These are phyloP conservation scores for Cosmia trapezina DNA, from an alignment of 2,888 invertebrate genomes.

Conservation along the genomic window DNA sequence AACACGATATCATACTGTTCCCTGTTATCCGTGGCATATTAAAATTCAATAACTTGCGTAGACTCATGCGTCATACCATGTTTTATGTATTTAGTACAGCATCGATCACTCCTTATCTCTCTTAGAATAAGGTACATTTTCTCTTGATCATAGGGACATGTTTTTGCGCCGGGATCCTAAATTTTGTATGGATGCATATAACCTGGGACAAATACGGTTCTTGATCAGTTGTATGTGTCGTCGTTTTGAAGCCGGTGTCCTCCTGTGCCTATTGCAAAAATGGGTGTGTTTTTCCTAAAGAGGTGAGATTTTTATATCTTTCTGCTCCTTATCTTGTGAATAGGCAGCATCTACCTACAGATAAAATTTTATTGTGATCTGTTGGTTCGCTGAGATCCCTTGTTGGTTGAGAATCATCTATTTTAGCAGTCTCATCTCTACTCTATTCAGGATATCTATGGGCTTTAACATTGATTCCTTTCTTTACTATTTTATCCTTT, in stretches of 20 bases:
- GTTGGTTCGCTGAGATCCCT: constrained; percentile 10
- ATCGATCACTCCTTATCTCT: constrained; percentile 68
- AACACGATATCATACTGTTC: constrained; percentile 61
- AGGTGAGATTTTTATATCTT: constrained; percentile 73
- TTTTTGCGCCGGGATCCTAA: constrained; percentile 69
- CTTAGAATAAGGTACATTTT: constrained; percentile 73
- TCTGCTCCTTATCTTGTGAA: constrained; percentile 11
- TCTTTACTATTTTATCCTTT: not conserved
- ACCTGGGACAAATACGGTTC: constrained; percentile 74
- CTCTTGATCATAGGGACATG: constrained; percentile 56
- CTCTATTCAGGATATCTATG: not conserved
- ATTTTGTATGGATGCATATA: constrained; percentile 82
- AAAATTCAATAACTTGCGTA: constrained; percentile 85
- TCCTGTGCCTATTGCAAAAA: constrained; percentile 67
- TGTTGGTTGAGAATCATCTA: not conserved
- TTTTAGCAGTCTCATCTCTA: not conserved
- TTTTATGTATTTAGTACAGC: constrained; percentile 82
- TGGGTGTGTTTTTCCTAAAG: constrained; percentile 81
- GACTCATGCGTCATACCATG: constrained; percentile 80
- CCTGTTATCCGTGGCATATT: constrained; percentile 73
- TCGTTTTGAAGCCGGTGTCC: constrained; percentile 67
- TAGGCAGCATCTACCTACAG: not conserved
- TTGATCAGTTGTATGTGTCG: constrained; percentile 75
- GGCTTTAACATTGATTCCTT: not conserved
- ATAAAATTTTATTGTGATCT: constrained; percentile 20